Percentiles rank a stretch among this genome's conserved stretches.
Conservation (phyloP, 2,888 invertebrate species). For the Anarsia innoxiella region DNA sequence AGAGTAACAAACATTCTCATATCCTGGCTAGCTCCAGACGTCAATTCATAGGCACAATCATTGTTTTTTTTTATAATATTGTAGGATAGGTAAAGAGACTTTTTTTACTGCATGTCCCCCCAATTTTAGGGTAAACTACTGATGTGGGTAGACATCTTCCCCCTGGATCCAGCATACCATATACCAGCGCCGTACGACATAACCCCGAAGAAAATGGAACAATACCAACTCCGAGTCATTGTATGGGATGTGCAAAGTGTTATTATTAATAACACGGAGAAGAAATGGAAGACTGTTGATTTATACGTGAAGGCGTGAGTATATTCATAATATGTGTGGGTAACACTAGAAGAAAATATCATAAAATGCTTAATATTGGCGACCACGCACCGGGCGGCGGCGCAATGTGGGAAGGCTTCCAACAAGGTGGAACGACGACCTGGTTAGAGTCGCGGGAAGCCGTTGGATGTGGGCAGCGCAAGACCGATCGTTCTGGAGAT, state of each 20-base stretch:
- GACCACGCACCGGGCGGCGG: not conserved
- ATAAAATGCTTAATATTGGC: not conserved
- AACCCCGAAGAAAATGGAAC: constrained; percentile 79
- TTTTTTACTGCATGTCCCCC: no score
- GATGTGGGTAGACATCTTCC: constrained; percentile 92
- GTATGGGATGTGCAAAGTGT: constrained; percentile 80
- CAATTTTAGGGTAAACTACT: constrained; percentile 90
- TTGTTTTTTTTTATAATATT: no score
- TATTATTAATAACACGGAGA: not conserved
- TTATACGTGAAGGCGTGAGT: constrained; percentile 83
- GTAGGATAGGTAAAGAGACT: no score
- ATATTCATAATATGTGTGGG: not conserved
- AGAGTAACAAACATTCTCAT: no score
- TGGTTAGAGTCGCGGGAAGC: not conserved
- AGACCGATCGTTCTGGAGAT: not conserved
- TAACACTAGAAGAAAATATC: not conserved
- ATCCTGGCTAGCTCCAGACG: no score
- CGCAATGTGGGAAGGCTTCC: no score
- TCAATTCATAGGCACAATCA: no score
- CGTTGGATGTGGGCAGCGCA: not conserved
- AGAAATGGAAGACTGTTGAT: constrained; percentile 78
- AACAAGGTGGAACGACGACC: no score
- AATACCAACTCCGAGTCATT: constrained; percentile 81
- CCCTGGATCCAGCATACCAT: constrained; percentile 68
- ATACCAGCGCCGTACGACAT: constrained; percentile 86